Evolutionary conservation across 1,140 invertebrate genomes (phyloP).

Genomic region (Pogonus chalceus): DNA sequence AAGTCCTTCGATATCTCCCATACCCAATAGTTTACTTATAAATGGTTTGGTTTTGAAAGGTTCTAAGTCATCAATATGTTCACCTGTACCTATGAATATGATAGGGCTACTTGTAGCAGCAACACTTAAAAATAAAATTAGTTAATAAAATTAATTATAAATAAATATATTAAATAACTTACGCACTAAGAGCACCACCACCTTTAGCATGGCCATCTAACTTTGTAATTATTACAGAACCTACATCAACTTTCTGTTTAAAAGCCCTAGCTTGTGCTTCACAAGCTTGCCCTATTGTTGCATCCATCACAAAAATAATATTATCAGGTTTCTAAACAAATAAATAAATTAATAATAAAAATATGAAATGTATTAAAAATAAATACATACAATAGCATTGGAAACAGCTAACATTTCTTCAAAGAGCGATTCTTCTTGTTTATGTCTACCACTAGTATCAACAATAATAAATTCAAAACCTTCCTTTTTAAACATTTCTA

Average conservation of each 20-base stretch:
- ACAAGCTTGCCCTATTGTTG: constrained; percentile 99
- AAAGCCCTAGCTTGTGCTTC: constrained; percentile 96
- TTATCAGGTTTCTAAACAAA: constrained; percentile 81
- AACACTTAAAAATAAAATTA: constrained; percentile 74
- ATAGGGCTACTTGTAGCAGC: constrained; percentile 99
- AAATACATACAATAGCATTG: constrained; percentile 79
- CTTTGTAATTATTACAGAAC: constrained; percentile 98
- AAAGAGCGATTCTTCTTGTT: constrained; percentile 98
- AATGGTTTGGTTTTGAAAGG: constrained; percentile 99
- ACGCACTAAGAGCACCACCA: constrained; percentile 97
- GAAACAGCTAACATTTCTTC: constrained; percentile 99
- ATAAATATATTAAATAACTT: too few species aligned
- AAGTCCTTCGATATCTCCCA: constrained; percentile 99
- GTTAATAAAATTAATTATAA: too few species aligned
- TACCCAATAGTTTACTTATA: constrained; percentile 96
- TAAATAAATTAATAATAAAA: too few species aligned
- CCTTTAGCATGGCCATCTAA: constrained; percentile 99
- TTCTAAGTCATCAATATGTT: constrained; percentile 99
- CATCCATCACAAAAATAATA: constrained; percentile 99
- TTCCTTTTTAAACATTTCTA: constrained; percentile 98
- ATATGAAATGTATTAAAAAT: too few species aligned
- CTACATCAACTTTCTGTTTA: constrained; percentile 98
- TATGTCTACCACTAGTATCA: constrained; percentile 97
- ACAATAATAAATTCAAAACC: constrained; percentile 99
- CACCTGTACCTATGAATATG: constrained; percentile 99